phyloP scores from a whole-genome alignment of 2,797 vertebrate genomes.

The Myotis vivesi region DNA sequence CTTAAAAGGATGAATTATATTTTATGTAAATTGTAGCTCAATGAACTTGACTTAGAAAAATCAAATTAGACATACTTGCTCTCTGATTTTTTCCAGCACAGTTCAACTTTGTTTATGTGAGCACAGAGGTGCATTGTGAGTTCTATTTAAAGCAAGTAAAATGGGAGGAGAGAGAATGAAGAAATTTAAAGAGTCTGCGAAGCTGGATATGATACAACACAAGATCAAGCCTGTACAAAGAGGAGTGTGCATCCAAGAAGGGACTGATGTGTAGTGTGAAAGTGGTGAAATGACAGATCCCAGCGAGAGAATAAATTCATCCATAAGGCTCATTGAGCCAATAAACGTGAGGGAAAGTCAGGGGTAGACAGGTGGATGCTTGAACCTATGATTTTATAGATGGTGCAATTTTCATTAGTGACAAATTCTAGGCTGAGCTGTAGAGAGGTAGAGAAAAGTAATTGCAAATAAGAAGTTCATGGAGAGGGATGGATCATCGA shows the following conservation, averaged over 20 bases:
- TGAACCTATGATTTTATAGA: not conserved
- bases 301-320: not conserved
- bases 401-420: not conserved
- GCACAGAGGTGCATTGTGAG: not conserved
- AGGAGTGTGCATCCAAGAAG: not conserved
- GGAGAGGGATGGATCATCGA: not conserved
- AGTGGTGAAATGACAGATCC: not conserved
- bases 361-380: not conserved
- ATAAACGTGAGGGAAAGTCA: not conserved
- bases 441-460: not conserved
- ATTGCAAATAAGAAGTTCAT: not conserved
- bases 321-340: not conserved
- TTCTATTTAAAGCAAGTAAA: not conserved
- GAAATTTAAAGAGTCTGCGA: not conserved
- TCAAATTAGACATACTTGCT: not conserved
- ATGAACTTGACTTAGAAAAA: not conserved
- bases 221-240: not conserved
- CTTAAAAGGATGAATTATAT: not conserved
- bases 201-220: not conserved
- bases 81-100: not conserved
- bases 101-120: not conserved
- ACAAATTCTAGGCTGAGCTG: not conserved
- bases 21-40: not conserved
- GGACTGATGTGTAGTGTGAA: rapidly evolving
- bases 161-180: not conserved